phyloP scores from a whole-genome alignment of 2,797 vertebrate genomes.

The Synanceia verrucosa region DNA sequence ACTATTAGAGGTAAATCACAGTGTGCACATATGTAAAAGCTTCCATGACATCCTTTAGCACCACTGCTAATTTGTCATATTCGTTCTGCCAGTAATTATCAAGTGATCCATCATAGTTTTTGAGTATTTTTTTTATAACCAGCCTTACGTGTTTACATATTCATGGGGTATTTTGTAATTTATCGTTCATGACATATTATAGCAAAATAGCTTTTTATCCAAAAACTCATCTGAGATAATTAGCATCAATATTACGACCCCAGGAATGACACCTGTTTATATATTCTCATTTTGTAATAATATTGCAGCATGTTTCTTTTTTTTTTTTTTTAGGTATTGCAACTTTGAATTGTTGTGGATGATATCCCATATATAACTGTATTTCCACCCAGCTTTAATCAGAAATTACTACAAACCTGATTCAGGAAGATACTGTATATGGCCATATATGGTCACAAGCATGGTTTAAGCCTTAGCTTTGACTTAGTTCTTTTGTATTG shows the following conservation, averaged over 20 bases:
- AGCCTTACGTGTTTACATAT: slow-evolving; percentile 63
- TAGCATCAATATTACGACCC: slow-evolving; percentile 48
- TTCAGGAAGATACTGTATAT: not conserved
- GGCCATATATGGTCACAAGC: not conserved
- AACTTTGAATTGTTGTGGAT: slow-evolving; percentile 21
- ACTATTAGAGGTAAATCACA: slow-evolving; percentile 61
- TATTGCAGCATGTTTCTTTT: slow-evolving; percentile 13
- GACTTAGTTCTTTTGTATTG: not conserved
- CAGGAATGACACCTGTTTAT: slow-evolving; percentile 44
- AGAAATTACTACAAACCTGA: not conserved
- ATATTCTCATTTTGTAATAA: slow-evolving; percentile 26
- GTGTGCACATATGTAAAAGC: slow-evolving; percentile 56
- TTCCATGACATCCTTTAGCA: slow-evolving; percentile 62
- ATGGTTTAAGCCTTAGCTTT: not conserved
- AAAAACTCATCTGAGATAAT: slow-evolving; percentile 55
- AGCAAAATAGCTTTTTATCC: slow-evolving; percentile 52
- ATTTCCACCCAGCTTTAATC: not conserved
- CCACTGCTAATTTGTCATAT: slow-evolving; percentile 68
- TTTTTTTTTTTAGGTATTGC: slow-evolving; percentile 23
- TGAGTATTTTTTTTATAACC: slow-evolving; percentile 38
- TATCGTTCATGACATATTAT: slow-evolving; percentile 48
- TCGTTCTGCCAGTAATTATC: slow-evolving; percentile 69
- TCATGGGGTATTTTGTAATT: slow-evolving; percentile 47
- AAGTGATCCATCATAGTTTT: slow-evolving; percentile 58
- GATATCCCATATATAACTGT: not conserved